phyloP scores from a whole-genome alignment of 1,140 invertebrate genomes.

The Pseudomyrmex dendroicus region DNA sequence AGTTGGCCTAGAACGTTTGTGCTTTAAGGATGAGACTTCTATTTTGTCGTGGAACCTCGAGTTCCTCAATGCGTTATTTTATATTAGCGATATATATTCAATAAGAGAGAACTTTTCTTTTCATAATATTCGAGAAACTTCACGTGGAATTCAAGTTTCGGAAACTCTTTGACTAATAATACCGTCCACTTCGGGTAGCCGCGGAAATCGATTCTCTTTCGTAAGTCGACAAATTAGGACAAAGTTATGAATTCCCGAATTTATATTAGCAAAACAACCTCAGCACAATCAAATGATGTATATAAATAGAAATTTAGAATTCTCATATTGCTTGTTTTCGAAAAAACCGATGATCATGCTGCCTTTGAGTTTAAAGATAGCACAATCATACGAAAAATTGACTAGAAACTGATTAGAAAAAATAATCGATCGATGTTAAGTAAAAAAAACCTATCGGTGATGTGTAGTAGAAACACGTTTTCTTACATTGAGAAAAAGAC shows the following conservation, averaged over 20 bases:
- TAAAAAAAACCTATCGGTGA: neutral
- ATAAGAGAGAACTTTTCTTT: neutral
- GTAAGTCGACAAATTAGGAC: neutral
- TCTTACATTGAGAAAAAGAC: neutral
- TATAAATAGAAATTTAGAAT: too few relatives aligned
- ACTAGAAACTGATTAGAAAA: too few relatives aligned
- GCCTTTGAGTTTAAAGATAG: too few relatives aligned
- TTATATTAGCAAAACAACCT: neutral
- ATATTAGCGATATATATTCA: conserved; percentile 24
- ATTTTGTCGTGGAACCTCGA: neutral
- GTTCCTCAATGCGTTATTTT: conserved; percentile 6
- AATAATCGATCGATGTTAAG: neutral
- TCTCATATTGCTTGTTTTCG: too few relatives aligned
- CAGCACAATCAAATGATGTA: too few relatives aligned
- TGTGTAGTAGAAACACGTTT: neutral
- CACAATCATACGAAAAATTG: too few relatives aligned
- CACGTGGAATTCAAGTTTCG: neutral
- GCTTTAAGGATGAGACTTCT: neutral
- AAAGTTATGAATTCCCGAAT: neutral
- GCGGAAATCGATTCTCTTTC: neutral
- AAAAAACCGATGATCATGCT: too few relatives aligned
- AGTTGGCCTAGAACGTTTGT: conserved; percentile 3
- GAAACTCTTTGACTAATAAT: conserved; percentile 2
- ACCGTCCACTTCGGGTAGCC: neutral
- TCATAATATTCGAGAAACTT: neutral